Percentiles rank a stretch among this genome's conserved stretches.
phyloP scores from a whole-genome alignment of 1,140 invertebrate species.

The Monomorium pharaonis region DNA sequence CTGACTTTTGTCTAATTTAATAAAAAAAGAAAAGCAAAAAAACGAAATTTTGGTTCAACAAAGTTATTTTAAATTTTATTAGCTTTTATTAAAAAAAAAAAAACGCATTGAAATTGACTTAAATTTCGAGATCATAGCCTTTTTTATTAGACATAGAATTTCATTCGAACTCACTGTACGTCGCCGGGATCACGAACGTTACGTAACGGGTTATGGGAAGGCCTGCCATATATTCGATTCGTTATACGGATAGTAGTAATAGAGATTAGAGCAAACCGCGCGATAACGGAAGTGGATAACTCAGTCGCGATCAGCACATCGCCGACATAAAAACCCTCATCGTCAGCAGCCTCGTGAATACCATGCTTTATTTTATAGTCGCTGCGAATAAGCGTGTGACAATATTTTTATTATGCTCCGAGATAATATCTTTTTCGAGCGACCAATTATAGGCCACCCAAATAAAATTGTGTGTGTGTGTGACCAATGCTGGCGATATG shows the following conservation, averaged over 20 bases:
- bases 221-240: constrained; percentile 20
- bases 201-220: constrained; percentile 37
- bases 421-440: constrained; percentile 7
- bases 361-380: constrained; percentile 28
- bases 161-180: no score
- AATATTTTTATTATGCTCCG: constrained; percentile 3
- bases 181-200: constrained; percentile 18
- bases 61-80: no score
- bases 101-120: no score
- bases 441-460: neutral
- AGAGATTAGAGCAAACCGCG: constrained; percentile 16
- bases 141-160: no score
- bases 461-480: no score
- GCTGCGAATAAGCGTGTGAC: constrained; percentile 16
- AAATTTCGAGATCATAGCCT: no score
- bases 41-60: no score
- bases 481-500: no score
- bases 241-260: neutral
- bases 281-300: constrained; percentile 59
- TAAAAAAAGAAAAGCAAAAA: no score
- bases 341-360: constrained; percentile 21
- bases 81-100: no score
- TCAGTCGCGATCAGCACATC: constrained; percentile 7
- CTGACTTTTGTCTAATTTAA: no score
- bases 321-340: constrained; percentile 14